These are phyloP conservation scores for Sebastes alutus DNA, from an alignment of 2,797 vertebrate genomes.

Conservation along the genomic window DNA sequence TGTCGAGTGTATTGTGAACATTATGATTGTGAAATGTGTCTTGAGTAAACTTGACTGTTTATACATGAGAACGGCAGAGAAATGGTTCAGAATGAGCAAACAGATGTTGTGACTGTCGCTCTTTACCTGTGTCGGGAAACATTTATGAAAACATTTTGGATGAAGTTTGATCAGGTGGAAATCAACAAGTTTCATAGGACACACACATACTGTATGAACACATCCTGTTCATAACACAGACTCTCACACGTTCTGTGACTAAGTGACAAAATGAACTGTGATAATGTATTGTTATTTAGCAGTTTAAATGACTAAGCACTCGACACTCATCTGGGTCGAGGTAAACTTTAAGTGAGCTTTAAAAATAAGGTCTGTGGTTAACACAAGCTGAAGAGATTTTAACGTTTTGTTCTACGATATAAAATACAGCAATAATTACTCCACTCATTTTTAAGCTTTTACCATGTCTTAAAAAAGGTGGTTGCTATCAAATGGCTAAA, in stretches of 20 bases:
- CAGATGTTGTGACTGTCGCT: background rate
- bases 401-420: no score
- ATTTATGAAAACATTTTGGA: background rate
- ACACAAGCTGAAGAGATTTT: no score
- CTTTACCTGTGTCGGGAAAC: background rate
- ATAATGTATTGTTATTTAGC: background rate
- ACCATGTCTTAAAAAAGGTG: no score
- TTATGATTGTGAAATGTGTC: background rate
- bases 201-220: background rate
- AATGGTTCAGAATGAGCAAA: background rate
- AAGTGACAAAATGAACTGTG: background rate
- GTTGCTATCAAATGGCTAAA: no score
- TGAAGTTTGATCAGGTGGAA: background rate
- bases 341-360: background rate
- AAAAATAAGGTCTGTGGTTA: no score
- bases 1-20: background rate
- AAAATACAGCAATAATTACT: no score
- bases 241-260: background rate
- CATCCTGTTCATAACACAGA: background rate
- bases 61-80: background rate
- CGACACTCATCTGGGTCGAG: background rate
- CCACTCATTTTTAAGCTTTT: no score
- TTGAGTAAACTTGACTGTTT: slow-evolving; percentile 7
- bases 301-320: background rate
- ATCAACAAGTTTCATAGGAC: background rate